Base-by-base conservation (phyloP, 2,113 vertebrate species). In the Pteropus alecto region DNA sequence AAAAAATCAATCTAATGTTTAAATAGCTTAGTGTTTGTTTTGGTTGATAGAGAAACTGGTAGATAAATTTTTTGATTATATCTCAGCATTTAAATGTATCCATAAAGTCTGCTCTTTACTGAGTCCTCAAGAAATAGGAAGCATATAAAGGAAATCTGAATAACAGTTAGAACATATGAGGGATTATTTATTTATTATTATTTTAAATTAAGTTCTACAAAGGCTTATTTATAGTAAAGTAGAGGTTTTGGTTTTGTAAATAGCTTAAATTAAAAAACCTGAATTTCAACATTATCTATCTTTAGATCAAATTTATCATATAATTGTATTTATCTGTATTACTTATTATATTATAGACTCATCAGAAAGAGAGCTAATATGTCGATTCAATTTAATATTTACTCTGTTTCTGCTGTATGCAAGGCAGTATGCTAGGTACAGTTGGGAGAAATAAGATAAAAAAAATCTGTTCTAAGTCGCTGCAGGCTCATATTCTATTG, bases 21-120 rank as follows among this genome's bases (percentile, higher is more conserved):
- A 97, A 97, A 96, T 82, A 96, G 58, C 30, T 94, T 88, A 61
- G 24, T 97, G 79, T 95, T 97, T 97, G 33, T 96, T 95, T 96
- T 96, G 73, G 76, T 94, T 95, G 67, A 92, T 92, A 76, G 87
- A 87, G 93, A 96, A 92, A 87, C 87, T 58, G 28, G 74, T 87
- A 96, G 76, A 70, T 86, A 90, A 48, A 38, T 76, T 95, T 98
- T 95, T 63, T 60, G 3, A 97, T 94, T 92, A 6, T 87, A 95
- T 92, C 63, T 92, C 16, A 96, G 92, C 70, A 95, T 94, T 94
- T 92, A 89, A 96, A 97, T 86, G 21, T 93, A 60, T 67, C 68
- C 33, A 77, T 77, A 84, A 86, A 77, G 11, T 54, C 54, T 93
- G 43, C 12, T 93, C 35, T 95, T 84, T 84, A 60, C 48, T 70